Evolutionary conservation across 2,113 vertebrate genomes (phyloP).

Genomic region (Speoplatyrhinus poulsoni): DNA sequence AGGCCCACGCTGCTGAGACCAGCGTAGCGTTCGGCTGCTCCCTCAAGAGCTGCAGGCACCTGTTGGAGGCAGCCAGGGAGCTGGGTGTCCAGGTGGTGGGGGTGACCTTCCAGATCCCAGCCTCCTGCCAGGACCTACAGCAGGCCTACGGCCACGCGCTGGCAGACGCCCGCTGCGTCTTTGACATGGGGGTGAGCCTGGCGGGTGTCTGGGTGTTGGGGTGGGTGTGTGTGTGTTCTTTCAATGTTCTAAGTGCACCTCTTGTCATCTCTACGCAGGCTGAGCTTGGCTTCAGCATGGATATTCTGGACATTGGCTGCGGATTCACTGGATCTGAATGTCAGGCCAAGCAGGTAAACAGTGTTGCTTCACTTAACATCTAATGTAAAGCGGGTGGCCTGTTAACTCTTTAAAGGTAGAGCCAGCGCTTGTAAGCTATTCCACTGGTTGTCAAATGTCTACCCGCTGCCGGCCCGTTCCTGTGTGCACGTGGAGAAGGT

Average conservation of each 20-base stretch:
- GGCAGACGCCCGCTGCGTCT: slow-evolving; percentile 94
- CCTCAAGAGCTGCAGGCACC: slow-evolving; percentile 92
- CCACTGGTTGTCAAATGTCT: too few relatives aligned
- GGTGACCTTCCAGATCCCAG: slow-evolving; percentile 92
- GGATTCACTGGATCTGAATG: slow-evolving; percentile 91
- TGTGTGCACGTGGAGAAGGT: too few relatives aligned
- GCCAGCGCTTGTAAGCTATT: too few relatives aligned
- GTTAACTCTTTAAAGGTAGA: too few relatives aligned
- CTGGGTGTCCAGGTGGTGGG: slow-evolving; percentile 89
- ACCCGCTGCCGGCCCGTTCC: too few relatives aligned
- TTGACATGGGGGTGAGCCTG: slow-evolving; percentile 97
- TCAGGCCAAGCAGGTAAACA: slow-evolving; percentile 89
- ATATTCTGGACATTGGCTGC: slow-evolving; percentile 92
- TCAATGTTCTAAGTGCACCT: not conserved
- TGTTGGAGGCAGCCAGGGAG: slow-evolving; percentile 93
- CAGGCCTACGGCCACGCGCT: slow-evolving; percentile 89
- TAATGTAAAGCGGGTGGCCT: too few relatives aligned
- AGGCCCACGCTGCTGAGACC: slow-evolving; percentile 88
- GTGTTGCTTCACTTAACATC: too few relatives aligned
- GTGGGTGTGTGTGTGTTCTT: not conserved
- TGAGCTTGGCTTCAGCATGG: slow-evolving; percentile 95
- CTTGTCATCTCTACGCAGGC: slow-evolving; percentile 69
- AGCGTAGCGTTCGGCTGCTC: slow-evolving; percentile 94
- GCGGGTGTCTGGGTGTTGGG: not conserved
- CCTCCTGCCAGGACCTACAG: slow-evolving; percentile 87